A percentile compares a stretch with the other conserved stretches of the same genome.
phyloP scores from a whole-genome alignment of 2,113 vertebrate genomes.

The Lates calcarifer region DNA sequence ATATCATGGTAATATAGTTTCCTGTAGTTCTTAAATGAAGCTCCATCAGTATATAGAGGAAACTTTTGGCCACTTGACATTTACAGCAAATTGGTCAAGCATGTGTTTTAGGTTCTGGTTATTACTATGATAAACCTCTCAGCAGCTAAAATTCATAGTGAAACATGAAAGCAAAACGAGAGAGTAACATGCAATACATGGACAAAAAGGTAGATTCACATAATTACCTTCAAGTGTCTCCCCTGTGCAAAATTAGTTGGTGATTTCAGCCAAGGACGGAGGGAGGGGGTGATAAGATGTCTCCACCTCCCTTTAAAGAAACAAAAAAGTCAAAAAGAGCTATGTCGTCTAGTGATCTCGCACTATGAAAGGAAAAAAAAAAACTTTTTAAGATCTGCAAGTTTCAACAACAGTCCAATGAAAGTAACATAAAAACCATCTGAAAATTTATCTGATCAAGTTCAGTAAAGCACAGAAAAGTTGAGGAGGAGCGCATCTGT shows the following conservation, averaged over 20 bases:
- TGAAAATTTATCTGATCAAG: constrained; percentile 75
- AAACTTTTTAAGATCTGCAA: neutral
- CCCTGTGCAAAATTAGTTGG: constrained; percentile 59
- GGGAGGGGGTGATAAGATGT: constrained; percentile 56
- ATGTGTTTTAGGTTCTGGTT: neutral
- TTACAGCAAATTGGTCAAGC: constrained; percentile 14
- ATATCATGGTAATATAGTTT: neutral
- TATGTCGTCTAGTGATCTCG: constrained; percentile 18
- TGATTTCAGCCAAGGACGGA: constrained; percentile 62
- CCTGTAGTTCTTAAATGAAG: neutral
- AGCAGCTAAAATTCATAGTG: neutral
- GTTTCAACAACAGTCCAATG: constrained; percentile 21
- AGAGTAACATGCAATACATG: neutral
- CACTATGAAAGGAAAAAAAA: neutral
- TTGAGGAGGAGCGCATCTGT: constrained; percentile 69
- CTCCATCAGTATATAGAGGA: neutral
- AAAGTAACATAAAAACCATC: neutral
- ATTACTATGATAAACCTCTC: neutral
- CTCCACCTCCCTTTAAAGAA: constrained; percentile 75
- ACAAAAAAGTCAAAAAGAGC: constrained; percentile 42
- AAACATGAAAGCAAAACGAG: constrained; percentile 24
- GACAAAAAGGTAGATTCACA: constrained; percentile 21
- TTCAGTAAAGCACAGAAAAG: constrained; percentile 81
- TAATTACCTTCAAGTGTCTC: constrained; percentile 77
- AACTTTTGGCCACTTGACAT: constrained; percentile 6